phyloP scores from a whole-genome alignment of 2,113 vertebrate genomes.

The Merops nubicus region DNA sequence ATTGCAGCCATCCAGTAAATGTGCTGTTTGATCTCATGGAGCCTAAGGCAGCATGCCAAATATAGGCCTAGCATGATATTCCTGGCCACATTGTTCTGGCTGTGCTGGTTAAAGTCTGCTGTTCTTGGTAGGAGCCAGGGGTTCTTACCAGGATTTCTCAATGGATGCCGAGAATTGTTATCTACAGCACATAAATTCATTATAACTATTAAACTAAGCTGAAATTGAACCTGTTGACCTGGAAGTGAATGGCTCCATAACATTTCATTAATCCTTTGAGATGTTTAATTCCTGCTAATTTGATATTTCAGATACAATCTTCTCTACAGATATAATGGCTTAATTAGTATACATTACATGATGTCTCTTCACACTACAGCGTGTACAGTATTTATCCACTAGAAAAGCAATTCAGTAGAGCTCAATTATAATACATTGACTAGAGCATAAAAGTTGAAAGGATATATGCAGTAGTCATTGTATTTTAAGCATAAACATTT shows the following conservation, averaged over 20 bases:
- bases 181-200: slow-evolving; percentile 46
- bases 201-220: slow-evolving; percentile 48
- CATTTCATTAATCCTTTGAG: slow-evolving; percentile 65
- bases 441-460: background rate
- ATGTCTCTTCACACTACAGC: slow-evolving; percentile 53
- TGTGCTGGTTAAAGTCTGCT: background rate
- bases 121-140: accelerated
- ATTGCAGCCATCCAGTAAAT: background rate
- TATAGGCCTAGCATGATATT: background rate
- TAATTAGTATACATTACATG: slow-evolving; percentile 70
- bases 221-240: slow-evolving; percentile 62
- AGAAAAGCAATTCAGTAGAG: slow-evolving; percentile 55
- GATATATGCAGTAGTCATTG: background rate
- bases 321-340: slow-evolving; percentile 63
- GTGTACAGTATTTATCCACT: slow-evolving; percentile 56
- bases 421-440: slow-evolving; percentile 48
- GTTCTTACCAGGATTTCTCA: background rate
- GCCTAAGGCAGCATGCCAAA: background rate
- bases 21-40: background rate
- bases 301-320: slow-evolving; percentile 67
- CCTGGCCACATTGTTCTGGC: background rate
- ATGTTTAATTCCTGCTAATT: slow-evolving; percentile 68
- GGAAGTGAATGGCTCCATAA: slow-evolving; percentile 59
- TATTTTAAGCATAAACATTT: slow-evolving; percentile 24
- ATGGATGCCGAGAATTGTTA: background rate